A percentile compares a stretch with the other conserved stretches of the same genome.
phyloP scores from a whole-genome alignment of 2,113 vertebrate species.

The Stomatorhinus ivindoensis region DNA sequence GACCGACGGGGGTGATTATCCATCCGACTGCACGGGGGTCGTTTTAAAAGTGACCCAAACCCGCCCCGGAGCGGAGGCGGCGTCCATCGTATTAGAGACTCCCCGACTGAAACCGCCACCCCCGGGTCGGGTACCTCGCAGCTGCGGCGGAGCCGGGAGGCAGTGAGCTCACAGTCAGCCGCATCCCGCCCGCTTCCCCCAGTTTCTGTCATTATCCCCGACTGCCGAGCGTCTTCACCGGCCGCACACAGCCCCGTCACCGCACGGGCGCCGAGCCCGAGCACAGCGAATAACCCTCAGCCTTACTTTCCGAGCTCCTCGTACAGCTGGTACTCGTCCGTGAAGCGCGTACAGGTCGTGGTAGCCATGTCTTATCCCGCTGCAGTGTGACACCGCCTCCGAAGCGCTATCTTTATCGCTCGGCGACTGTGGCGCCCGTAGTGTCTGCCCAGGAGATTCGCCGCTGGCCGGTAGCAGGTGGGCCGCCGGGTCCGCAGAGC shows the following conservation, averaged over 20 bases:
- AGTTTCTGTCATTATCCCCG: neutral
- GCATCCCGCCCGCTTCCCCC: neutral
- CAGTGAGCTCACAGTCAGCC: neutral
- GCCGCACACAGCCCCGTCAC: neutral
- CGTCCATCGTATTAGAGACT: neutral
- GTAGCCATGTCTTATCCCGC: constrained; percentile 79
- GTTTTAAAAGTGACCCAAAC: neutral
- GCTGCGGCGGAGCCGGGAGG: neutral
- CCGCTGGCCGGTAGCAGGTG: constrained; percentile 16
- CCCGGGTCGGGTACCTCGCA: neutral
- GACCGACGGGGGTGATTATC: neutral
- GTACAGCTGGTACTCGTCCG: constrained; percentile 89
- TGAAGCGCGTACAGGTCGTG: constrained; percentile 90
- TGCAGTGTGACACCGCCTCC: neutral
- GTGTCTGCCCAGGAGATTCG: constrained; percentile 35
- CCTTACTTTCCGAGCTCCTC: constrained; percentile 94
- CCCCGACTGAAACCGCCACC: neutral
- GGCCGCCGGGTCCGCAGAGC: constrained; percentile 20
- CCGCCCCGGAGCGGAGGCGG: neutral
- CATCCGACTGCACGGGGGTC: neutral
- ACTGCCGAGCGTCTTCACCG: neutral
- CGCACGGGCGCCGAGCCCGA: neutral
- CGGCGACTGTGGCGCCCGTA: neutral
- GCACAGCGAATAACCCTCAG: neutral
- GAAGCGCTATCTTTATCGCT: neutral